Conservation (phyloP, 37 sponge, comb jelly and placozoan species). For the Diacarnus erythraeanus region DNA sequence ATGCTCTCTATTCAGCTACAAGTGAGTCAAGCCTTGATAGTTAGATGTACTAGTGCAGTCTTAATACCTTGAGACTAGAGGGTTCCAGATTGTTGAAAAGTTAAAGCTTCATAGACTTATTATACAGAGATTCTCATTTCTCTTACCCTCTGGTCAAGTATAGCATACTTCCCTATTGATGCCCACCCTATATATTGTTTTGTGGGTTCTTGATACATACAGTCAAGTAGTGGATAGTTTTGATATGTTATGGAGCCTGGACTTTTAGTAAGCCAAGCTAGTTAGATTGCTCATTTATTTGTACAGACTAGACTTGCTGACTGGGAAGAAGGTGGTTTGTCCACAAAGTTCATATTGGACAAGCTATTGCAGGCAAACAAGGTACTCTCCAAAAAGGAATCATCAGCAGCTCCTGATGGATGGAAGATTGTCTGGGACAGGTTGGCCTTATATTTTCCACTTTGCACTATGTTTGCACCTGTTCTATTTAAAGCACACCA, state of each 20-base stretch:
- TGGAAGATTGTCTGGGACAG: conserved; percentile 69
- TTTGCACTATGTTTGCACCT: neutral
- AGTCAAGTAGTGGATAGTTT: too few species aligned
- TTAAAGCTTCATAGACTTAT: too few species aligned
- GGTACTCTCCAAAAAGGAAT: conserved; percentile 20
- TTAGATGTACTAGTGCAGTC: too few species aligned
- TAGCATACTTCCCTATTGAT: too few species aligned
- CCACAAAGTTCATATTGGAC: conserved; percentile 25
- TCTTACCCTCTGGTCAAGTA: too few species aligned
- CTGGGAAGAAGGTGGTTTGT: conserved; percentile 60
- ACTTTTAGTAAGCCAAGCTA: too few species aligned
- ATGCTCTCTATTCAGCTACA: conserved; percentile 39
- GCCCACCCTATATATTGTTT: too few species aligned
- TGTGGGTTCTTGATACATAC: too few species aligned
- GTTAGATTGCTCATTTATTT: neutral
- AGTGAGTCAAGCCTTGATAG: conserved; percentile 40
- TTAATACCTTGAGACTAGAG: too few species aligned
- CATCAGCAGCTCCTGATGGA: conserved; percentile 28
- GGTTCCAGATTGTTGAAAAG: too few species aligned
- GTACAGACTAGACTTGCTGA: conserved; percentile 57
- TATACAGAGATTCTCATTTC: too few species aligned
- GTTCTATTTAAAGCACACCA: neutral
- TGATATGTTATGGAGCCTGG: too few species aligned
- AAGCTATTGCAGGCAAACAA: conserved; percentile 28
- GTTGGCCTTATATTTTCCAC: conserved; percentile 6